phyloP scores from a whole-genome alignment of 2,888 invertebrate genomes.

The Philereme vetulata region DNA sequence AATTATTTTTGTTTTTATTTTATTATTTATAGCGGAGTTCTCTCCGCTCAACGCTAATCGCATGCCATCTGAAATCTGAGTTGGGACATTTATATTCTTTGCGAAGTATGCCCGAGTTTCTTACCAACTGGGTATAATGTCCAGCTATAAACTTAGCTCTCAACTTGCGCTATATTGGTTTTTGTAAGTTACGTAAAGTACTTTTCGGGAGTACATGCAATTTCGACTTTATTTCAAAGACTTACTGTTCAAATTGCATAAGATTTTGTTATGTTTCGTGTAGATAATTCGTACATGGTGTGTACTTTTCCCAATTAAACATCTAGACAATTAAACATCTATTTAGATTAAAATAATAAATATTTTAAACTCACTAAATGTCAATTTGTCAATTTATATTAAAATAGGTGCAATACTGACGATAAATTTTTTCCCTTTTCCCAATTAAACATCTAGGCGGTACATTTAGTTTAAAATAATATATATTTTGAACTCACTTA shows the following conservation, averaged over 20 bases:
- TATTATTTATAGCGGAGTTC: background rate
- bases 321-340: no score
- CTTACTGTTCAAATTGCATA: background rate
- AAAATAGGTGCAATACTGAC: no score
- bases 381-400: no score
- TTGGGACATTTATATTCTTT: slow-evolving; percentile 54
- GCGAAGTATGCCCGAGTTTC: slow-evolving; percentile 57
- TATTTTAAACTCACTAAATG: no score
- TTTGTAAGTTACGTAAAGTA: slow-evolving; percentile 33
- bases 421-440: no score
- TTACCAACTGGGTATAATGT: slow-evolving; percentile 47
- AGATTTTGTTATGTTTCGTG: background rate
- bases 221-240: slow-evolving; percentile 13
- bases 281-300: background rate
- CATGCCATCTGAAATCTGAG: slow-evolving; percentile 19
- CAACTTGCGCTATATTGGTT: slow-evolving; percentile 39
- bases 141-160: slow-evolving; percentile 44
- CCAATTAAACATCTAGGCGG: no score
- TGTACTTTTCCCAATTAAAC: slow-evolving; percentile 1
- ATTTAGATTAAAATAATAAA: no score
- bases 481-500: no score
- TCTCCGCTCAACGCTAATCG: slow-evolving; percentile 20
- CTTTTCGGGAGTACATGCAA: slow-evolving; percentile 4
- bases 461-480: no score
- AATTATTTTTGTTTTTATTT: no score